These are phyloP conservation scores for Paratrypauchen microcephalus DNA, from an alignment of 2,797 vertebrate species.

Conservation along the genomic window DNA sequence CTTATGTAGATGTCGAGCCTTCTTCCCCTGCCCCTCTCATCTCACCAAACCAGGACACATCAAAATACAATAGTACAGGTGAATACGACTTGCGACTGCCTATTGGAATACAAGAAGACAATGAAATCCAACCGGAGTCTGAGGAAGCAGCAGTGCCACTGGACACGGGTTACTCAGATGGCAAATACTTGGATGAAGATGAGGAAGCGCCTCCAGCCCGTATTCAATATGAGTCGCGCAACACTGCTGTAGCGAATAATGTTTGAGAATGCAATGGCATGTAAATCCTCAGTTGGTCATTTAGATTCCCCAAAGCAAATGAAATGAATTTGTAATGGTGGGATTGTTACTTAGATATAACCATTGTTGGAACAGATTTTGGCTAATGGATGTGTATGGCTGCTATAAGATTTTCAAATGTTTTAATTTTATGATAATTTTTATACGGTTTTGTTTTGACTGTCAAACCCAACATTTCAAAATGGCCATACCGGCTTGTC, in stretches of 20 bases:
- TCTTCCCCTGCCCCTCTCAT: neutral
- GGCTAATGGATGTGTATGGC: neutral
- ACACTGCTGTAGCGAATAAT: neutral
- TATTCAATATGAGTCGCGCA: constrained; percentile 35
- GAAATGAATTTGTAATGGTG: neutral
- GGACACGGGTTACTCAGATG: neutral
- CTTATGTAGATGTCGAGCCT: neutral
- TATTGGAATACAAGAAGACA: neutral
- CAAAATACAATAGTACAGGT: fast-evolving
- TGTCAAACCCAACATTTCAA: neutral
- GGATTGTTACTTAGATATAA: neutral
- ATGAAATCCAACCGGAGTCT: neutral
- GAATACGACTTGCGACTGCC: neutral
- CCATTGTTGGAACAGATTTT: too few relatives aligned
- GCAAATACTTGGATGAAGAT: constrained; percentile 4
- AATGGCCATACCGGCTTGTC: too few relatives aligned
- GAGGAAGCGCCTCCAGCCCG: neutral
- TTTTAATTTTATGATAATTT: neutral
- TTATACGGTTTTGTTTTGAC: neutral
- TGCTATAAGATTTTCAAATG: neutral
- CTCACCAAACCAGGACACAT: neutral
- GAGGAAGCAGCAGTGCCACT: fast-evolving
- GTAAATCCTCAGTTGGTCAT: neutral
- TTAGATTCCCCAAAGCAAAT: neutral
- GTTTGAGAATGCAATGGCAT: neutral